Evolutionary conservation across 2,113 vertebrate species (phyloP).

Genomic region (Falcunculus frontatus): DNA sequence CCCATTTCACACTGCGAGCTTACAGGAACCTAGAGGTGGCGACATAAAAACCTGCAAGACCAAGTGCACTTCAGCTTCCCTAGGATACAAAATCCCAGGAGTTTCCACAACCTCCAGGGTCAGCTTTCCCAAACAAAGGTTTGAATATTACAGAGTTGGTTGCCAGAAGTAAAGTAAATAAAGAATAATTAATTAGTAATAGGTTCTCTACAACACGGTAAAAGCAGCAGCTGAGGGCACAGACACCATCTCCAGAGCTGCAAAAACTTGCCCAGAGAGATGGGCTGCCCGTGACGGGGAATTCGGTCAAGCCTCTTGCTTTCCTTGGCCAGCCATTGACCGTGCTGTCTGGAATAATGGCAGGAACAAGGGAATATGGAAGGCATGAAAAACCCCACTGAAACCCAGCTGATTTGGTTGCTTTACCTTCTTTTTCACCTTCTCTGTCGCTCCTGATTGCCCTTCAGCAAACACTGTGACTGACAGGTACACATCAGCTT

Average conservation of each 20-base stretch:
- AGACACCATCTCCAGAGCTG: neutral
- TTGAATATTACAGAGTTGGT: neutral
- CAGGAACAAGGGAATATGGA: neutral
- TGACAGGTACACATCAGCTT: neutral
- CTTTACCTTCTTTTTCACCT: neutral
- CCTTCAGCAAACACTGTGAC: neutral
- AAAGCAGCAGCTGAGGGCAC: neutral
- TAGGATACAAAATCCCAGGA: neutral
- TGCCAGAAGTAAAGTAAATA: neutral
- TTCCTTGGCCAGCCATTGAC: neutral
- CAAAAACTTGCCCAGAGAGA: neutral
- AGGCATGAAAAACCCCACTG: neutral
- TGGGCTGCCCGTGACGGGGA: neutral
- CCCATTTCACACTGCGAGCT: neutral
- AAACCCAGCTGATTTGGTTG: neutral
- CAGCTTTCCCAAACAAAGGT: neutral
- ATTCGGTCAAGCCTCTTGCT: neutral
- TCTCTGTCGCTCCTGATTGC: neutral
- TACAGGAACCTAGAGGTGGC: neutral
- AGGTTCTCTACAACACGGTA: neutral
- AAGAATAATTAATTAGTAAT: neutral
- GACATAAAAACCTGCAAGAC: neutral
- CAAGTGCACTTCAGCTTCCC: neutral
- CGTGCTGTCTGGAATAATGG: fast-evolving
- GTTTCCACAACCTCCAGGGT: neutral